phyloP scores from a whole-genome alignment of 2,888 invertebrate species.

The Ligdia adustata region DNA sequence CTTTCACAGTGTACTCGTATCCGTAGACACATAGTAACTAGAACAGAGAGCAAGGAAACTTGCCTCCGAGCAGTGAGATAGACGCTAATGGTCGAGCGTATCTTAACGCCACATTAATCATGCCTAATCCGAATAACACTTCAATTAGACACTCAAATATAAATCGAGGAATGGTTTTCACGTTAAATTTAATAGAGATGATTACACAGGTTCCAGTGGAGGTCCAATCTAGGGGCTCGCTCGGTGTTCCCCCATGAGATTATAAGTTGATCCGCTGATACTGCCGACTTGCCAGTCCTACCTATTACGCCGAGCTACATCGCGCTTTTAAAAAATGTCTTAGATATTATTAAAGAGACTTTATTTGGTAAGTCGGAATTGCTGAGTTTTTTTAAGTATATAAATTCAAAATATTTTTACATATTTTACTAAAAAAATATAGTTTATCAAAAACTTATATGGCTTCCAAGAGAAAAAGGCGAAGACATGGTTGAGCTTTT shows the following conservation, averaged over 20 bases:
- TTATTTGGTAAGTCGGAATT: no score
- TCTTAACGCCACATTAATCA: conserved; percentile 56
- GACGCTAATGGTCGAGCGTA: conserved; percentile 33
- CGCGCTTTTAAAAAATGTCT: conserved; percentile 20
- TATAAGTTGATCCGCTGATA: conserved; percentile 28
- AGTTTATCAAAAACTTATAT: no score
- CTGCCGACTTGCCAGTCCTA: conserved; percentile 20
- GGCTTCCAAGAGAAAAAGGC: no score
- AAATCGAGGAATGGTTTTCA: conserved; percentile 27
- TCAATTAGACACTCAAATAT: conserved; percentile 32
- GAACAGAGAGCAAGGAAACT: conserved; percentile 6
- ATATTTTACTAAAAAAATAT: no score
- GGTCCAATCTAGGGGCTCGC: conserved; percentile 39
- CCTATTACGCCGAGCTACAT: conserved; percentile 43
- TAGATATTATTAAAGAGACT: no score
- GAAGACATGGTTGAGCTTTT: no score
- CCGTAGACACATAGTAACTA: conserved; percentile 4
- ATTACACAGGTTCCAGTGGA: conserved; percentile 22
- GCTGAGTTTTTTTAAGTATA: no score
- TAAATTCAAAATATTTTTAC: no score
- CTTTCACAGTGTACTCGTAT: neutral
- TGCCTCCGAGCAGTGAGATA: conserved; percentile 23
- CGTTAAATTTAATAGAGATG: conserved; percentile 26
- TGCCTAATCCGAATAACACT: conserved; percentile 39
- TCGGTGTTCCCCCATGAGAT: conserved; percentile 27